Conservation (phyloP, 2,888 invertebrate species). For the Drosophila antonietae region DNA sequence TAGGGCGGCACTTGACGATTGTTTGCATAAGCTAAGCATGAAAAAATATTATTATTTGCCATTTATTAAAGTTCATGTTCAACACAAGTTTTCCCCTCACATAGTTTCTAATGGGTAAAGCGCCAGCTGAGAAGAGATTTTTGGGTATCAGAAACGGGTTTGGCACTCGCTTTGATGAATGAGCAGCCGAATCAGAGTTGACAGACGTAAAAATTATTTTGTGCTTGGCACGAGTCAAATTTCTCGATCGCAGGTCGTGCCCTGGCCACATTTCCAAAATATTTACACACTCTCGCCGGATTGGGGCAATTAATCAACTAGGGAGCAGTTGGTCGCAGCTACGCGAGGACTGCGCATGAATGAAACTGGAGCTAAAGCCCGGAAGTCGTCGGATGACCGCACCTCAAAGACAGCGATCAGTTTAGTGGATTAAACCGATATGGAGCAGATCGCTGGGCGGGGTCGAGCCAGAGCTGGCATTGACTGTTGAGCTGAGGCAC, state of each 20-base stretch:
- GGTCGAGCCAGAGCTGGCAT: slow-evolving; percentile 21
- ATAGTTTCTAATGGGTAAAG: slow-evolving; percentile 25
- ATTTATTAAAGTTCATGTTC: slow-evolving; percentile 49
- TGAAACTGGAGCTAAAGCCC: slow-evolving; percentile 68
- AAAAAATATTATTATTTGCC: slow-evolving; percentile 50
- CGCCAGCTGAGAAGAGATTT: slow-evolving; percentile 18
- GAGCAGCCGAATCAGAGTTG: slow-evolving; percentile 70
- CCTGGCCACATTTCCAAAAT: slow-evolving; percentile 40
- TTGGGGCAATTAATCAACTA: slow-evolving; percentile 75
- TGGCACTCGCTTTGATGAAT: slow-evolving; percentile 64
- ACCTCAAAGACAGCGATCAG: slow-evolving; percentile 61
- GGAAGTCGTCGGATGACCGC: slow-evolving; percentile 79
- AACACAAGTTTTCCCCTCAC: slow-evolving; percentile 12
- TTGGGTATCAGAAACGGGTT: slow-evolving; percentile 32
- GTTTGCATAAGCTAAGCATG: slow-evolving; percentile 47
- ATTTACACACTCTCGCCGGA: slow-evolving; percentile 66
- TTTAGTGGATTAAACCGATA: slow-evolving; percentile 60
- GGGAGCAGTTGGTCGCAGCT: slow-evolving; percentile 35
- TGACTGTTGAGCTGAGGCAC: slow-evolving; percentile 47
- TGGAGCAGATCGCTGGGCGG: slow-evolving; percentile 30
- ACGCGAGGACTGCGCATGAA: slow-evolving; percentile 39
- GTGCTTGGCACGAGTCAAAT: slow-evolving; percentile 76
- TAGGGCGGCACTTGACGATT: slow-evolving; percentile 36
- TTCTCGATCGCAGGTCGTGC: slow-evolving; percentile 61
- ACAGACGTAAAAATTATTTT: slow-evolving; percentile 76